phyloP scores from a whole-genome alignment of 92 coral and sea anemone genomes.

The Hydrozoanthus gracilis region DNA sequence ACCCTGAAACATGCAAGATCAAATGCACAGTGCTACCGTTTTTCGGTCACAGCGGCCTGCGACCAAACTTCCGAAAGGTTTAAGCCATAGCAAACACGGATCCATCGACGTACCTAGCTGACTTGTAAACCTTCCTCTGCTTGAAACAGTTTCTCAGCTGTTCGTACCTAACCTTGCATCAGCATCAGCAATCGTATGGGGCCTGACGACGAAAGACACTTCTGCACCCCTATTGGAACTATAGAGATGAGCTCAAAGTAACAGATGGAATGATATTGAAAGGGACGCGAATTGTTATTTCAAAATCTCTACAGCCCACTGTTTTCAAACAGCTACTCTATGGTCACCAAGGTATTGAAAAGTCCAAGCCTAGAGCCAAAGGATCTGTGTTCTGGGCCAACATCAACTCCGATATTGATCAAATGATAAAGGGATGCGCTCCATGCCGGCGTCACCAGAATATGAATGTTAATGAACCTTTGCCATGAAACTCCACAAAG shows the following conservation, averaged over 20 bases:
- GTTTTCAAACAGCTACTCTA: constrained; percentile 58
- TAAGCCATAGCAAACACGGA: constrained; percentile 73
- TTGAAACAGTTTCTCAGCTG: constrained; percentile 73
- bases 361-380: constrained; percentile 66
- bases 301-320: constrained; percentile 48
- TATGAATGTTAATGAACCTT: constrained; percentile 72
- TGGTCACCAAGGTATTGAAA: constrained; percentile 62
- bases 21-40: constrained; percentile 70
- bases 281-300: constrained; percentile 50
- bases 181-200: constrained; percentile 61
- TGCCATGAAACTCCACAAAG: constrained; percentile 59
- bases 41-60: constrained; percentile 77
- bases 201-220: constrained; percentile 64
- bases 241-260: constrained; percentile 46
- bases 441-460: constrained; percentile 75
- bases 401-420: constrained; percentile 61
- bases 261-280: constrained; percentile 60
- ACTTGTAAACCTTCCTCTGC: constrained; percentile 76
- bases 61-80: constrained; percentile 64
- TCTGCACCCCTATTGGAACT: constrained; percentile 22
- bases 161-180: constrained; percentile 71
- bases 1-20: constrained; percentile 76
- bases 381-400: constrained; percentile 73
- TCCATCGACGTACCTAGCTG: constrained; percentile 66
- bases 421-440: constrained; percentile 58